Percentiles rank a stretch among this genome's conserved stretches.
Evolutionary conservation across 2,888 invertebrate genomes (phyloP).

Genomic region (Mellilla xanthometata): DNA sequence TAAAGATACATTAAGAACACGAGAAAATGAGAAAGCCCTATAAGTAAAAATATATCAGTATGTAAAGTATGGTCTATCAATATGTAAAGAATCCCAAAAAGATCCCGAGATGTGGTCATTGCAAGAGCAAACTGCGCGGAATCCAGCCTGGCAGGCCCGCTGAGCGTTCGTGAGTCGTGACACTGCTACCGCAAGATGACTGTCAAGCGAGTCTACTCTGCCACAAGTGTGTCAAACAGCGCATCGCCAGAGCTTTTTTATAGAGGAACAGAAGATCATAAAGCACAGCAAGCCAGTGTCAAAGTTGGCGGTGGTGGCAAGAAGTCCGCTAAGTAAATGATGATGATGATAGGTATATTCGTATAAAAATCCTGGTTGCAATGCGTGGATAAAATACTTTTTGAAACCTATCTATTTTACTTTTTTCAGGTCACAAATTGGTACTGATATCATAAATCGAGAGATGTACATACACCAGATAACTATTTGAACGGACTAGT

Average conservation of each 20-base stretch:
- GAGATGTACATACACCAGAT: slow-evolving; percentile 8
- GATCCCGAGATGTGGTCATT: slow-evolving; percentile 98
- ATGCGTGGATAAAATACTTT: too few species aligned
- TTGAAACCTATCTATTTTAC: too few species aligned
- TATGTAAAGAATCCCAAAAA: slow-evolving; percentile 98
- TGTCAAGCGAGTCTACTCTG: slow-evolving; percentile 97
- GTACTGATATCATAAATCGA: too few species aligned
- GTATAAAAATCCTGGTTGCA: too few species aligned
- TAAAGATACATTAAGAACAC: too few species aligned
- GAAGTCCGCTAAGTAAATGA: slow-evolving; percentile 66
- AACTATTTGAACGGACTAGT: slow-evolving; percentile 21
- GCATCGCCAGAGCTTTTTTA: slow-evolving; percentile 99
- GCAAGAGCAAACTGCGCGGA: slow-evolving; percentile 97
- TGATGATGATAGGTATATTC: too few species aligned
- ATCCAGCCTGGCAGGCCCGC: slow-evolving; percentile 97
- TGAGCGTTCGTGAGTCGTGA: slow-evolving; percentile 94
- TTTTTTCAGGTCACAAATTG: too few species aligned
- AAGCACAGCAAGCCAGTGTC: slow-evolving; percentile 90
- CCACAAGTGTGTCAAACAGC: slow-evolving; percentile 97
- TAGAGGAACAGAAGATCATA: slow-evolving; percentile 99
- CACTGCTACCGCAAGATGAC: slow-evolving; percentile 98
- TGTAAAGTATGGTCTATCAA: slow-evolving; percentile 98
- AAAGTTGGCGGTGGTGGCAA: slow-evolving; percentile 46
- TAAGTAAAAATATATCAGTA: too few species aligned
- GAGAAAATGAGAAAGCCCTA: too few species aligned